Base-by-base conservation (phyloP, 2,113 vertebrate genomes). In the Corvus cornix region DNA sequence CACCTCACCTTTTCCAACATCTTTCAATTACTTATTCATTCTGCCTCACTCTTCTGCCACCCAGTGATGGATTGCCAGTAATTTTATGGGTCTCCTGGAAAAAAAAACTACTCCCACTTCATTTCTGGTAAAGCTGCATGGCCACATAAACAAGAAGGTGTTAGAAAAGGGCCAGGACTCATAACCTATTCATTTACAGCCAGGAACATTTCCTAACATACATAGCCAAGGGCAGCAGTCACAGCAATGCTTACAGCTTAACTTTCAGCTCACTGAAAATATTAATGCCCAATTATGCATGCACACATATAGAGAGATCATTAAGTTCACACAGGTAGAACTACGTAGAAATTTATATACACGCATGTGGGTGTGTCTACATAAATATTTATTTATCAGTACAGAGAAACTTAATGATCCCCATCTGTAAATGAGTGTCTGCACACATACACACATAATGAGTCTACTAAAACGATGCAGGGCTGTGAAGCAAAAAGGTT, bases 381-480 rank as follows among this genome's bases (percentile, higher is more conserved):
- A 81, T 67, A 92, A 88, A 86, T 83, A 93, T 43, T 53, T 69
- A 85, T 88, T 90, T 93, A 86, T 59, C 72, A 86, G 63, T 43
- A 81, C 39, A 76, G 84, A 52, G 44, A 88, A 92, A 92, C 39
- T 74, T 95, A 95, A 88, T 93, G 90, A 84, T 59, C 41, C 75
- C 18, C 59, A 59, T 81, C 92, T 73, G 84, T 63, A 93, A 92
- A 93, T 77, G 75, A 80, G 62, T 53, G 48, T 70, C 77, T 90
- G n/a, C 72, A 80, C 37, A 72, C 41, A 88, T 23, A 30, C 48
- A 55, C 13, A 23, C 21, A 35, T 86, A 84, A 94, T 67, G 55
- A 77, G 41, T 27, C 43, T 30, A 66, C 43, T 80, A 51, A 95
- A 97, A 85, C 5, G 16, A 91, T 24, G 28, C 41, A 59, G 59